Evolutionary conservation across 1,140 invertebrate genomes (phyloP), one percentile per base, ranked within the genome.

Genomic region (Dreissena polymorpha): DNA sequence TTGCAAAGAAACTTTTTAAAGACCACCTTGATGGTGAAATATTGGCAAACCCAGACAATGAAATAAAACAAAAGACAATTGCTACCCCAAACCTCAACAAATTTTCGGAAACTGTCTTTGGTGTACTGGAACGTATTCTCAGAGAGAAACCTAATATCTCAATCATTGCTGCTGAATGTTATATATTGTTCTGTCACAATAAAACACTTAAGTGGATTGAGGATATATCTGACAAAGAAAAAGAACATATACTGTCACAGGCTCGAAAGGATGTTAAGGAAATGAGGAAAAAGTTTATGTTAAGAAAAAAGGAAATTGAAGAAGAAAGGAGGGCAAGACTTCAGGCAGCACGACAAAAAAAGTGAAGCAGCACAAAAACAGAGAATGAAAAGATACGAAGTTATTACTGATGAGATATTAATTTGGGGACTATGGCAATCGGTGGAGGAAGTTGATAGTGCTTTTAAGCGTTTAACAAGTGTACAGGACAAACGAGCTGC

Each of bases 31-130:
- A 55, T 16, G 65, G 29, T 53, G 78, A 25, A 50, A 60, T 51
- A 71, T 80, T 53, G 69, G 27, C 53, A 18, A 63, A 18, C 21
- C 6, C 53, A 14, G 5, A 0, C 1, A 29, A 71, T 25, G 5
- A 63, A 18, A 50, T 72, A 25, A 71, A 23, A 27, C 16, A 18
- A 6, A 72, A 72, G 25, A 80, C 69, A 39, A 65, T 51, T 49
- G 49, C 68, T 10, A 21, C 53, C 25, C 78, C 78, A 50, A 72
- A 72, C 14, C 78, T 71, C 39, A 72, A 72, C 63, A 63, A 80
- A 51, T 71, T 72, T 63, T 80, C 67, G 8, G 78, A 80, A 72
- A 57, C 69, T 8, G n/a, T 80, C 10, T 80, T 80, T 80, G 67
- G 55, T 49, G 27, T 51, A 51, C 21, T 80, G 6, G 55, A 80